A percentile compares a stretch with the other conserved stretches of the same genome.
Evolutionary conservation across 2,113 vertebrate species (phyloP).

Genomic region (Pitta sordida): DNA sequence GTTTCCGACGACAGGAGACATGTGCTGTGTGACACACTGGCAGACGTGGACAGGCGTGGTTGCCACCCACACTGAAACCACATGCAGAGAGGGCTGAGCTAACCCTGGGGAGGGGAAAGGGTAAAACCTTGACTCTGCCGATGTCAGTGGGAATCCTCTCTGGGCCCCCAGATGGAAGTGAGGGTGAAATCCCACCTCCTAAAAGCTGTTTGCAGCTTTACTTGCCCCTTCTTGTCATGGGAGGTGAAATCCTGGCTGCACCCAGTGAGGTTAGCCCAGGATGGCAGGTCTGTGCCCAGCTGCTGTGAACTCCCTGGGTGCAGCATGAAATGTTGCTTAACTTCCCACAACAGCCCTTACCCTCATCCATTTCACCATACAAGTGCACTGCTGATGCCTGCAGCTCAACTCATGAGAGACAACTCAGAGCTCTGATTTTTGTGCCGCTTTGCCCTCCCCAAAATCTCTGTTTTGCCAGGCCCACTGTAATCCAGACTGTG

Average conservation of each 20-base stretch:
- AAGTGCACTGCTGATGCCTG: background rate
- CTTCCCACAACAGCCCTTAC: background rate
- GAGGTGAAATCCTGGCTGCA: background rate
- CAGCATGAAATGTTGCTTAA: background rate
- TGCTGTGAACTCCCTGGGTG: background rate
- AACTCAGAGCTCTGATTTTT: background rate
- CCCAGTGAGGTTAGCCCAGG: fast-evolving
- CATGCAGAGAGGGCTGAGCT: fast-evolving
- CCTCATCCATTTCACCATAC: background rate
- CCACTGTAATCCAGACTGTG: background rate
- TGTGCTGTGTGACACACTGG: background rate
- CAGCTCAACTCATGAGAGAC: background rate
- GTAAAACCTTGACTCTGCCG: background rate
- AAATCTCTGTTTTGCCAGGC: background rate
- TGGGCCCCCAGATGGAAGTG: background rate
- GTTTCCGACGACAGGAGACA: background rate
- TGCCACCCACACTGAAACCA: background rate
- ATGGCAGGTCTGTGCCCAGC: background rate
- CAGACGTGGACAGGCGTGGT: background rate
- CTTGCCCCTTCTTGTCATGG: background rate
- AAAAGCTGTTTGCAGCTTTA: background rate
- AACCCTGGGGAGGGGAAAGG: background rate
- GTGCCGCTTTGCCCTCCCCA: fast-evolving
- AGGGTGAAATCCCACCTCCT: background rate
- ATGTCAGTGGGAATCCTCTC: background rate